Base-by-base conservation (phyloP, 2,888 invertebrate genomes). In the Lithophane ornitopus region DNA sequence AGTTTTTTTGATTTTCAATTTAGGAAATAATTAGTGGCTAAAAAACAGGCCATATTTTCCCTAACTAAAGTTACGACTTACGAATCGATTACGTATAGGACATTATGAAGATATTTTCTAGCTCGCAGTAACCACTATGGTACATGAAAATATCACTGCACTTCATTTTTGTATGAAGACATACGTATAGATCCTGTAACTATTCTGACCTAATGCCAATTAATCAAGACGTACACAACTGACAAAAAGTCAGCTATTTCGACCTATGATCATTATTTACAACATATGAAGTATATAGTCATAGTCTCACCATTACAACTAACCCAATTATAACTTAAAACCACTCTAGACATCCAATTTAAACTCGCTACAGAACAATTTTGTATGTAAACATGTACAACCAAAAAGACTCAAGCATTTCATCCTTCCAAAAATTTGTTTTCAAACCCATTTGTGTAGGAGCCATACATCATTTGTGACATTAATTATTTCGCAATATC, bases 401-500 rank as follows among this genome's bases (percentile, higher is more conserved):
- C 65, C 34, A 56, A 14, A 68, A 83, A 58, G 61, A 58, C 83
- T 69, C 56, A 39, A 83, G 28, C n/a, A 69, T 70, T 76, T 61
- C 54, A 76, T 80, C 65, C 62, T 65, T 52, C 61, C 59, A 67
- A 80, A 81, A 78, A 61, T 65, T 76, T 7, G 73, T 72, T 77
- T 67, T 46, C n/a, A 68, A 77, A 74, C 28, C 67, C 78, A 70
- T 84, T 78, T 59, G 62, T 44, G 74, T 65, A 61, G 26, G 62
- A 69, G 77, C 69, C 70, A 83, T 83, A 84, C 74, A 84, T 83
- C 81, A 85, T 66, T 77, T 34, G 59, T 39, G 74, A 78, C 82
- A 87, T 87, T 80, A 83, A 87, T 85, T 74, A 87, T 87, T 85
- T 85, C 74, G 56, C 78, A 76, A 85, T 76, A 81, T 75, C 61